A percentile compares a stretch with the other conserved stretches of the same genome.
Conservation (phyloP, 2,113 vertebrate genomes). For the Tychaedon coryphoeus region DNA sequence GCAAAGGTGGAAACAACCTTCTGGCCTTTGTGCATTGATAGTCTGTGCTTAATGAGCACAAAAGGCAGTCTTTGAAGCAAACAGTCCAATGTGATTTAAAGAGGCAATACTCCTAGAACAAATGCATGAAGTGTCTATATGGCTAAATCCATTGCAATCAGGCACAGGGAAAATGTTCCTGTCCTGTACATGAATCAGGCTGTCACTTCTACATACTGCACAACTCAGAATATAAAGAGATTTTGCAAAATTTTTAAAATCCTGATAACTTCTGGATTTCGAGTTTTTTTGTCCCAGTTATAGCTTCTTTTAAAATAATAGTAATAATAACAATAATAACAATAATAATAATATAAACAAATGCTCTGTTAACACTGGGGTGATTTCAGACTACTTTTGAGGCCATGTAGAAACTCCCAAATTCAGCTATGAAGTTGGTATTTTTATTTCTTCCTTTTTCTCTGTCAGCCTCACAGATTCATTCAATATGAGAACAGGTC, state of each 20-base stretch:
- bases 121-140: background rate
- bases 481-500: background rate
- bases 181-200: background rate
- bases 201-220: background rate
- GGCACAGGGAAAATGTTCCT: background rate
- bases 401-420: accelerated
- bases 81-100: background rate
- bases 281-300: background rate
- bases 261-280: background rate
- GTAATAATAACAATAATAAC: background rate
- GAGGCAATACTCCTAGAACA: background rate
- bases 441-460: background rate
- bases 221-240: background rate
- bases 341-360: background rate
- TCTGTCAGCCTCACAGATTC: background rate
- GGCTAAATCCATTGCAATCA: constrained; percentile 47
- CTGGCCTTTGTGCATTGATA: background rate
- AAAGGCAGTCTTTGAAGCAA: background rate
- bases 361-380: accelerated
- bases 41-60: background rate
- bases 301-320: background rate
- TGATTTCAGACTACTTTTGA: background rate
- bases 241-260: background rate
- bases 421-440: background rate
- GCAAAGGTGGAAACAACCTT: background rate